Evolutionary conservation across 2,888 invertebrate genomes (phyloP).

Genomic region (Luperina testacea): DNA sequence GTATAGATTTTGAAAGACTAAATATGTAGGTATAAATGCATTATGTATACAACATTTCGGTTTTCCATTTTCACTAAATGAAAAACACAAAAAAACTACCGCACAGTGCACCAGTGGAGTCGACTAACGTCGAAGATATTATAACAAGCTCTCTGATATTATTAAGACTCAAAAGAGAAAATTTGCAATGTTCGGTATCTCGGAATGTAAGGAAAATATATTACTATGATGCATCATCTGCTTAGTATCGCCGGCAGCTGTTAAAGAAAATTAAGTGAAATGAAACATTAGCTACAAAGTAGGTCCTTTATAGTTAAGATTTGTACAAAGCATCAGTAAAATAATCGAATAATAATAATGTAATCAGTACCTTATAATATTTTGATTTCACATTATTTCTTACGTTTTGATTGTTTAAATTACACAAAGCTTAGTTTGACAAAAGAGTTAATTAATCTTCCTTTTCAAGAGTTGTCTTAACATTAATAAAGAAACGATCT

Average conservation of each 20-base stretch:
- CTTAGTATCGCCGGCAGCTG: slow-evolving; percentile 45
- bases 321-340: neutral
- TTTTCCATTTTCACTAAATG: neutral
- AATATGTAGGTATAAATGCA: too few relatives aligned
- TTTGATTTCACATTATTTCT: neutral
- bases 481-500: slow-evolving; percentile 29
- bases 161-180: too few relatives aligned
- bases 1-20: too few relatives aligned
- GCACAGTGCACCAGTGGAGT: slow-evolving; percentile 15
- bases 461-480: slow-evolving; percentile 20
- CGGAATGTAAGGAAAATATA: slow-evolving; percentile 54
- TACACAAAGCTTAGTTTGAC: slow-evolving; percentile 14
- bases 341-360: neutral
- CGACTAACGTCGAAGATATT: slow-evolving; percentile 55
- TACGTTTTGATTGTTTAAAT: neutral
- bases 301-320: slow-evolving; percentile 18
- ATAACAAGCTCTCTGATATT: slow-evolving; percentile 45
- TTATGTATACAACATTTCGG: too few relatives aligned
- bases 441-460: slow-evolving; percentile 38
- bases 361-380: neutral
- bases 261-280: slow-evolving; percentile 41
- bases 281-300: slow-evolving; percentile 15
- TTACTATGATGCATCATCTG: slow-evolving; percentile 55
- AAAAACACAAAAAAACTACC: neutral
- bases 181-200: slow-evolving; percentile 46